Conservation (phyloP, 2,113 vertebrate species). For the Austrofundulus limnaeus region DNA sequence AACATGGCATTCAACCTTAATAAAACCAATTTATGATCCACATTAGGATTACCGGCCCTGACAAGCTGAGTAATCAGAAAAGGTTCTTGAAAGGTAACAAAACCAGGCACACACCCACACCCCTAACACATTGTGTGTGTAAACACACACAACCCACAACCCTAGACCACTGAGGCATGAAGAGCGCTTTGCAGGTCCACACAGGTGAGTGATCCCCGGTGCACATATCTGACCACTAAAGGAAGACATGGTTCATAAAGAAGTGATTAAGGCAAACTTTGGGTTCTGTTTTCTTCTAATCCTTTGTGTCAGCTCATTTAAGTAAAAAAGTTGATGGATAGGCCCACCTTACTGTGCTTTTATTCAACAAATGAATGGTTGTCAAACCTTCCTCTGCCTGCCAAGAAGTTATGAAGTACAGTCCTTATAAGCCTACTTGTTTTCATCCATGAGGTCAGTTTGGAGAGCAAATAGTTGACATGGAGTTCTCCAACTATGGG, state of each 20-base stretch:
- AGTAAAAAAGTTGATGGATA: slow-evolving; percentile 28
- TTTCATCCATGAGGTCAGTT: slow-evolving; percentile 59
- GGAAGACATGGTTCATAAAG: slow-evolving; percentile 37
- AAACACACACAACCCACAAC: too few relatives aligned
- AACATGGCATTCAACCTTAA: too few relatives aligned
- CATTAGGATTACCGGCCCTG: too few relatives aligned
- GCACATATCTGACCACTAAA: too few relatives aligned
- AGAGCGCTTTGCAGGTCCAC: too few relatives aligned
- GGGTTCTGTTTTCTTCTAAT: slow-evolving; percentile 42
- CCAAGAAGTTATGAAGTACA: slow-evolving; percentile 47
- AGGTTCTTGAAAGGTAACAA: too few relatives aligned
- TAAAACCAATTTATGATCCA: too few relatives aligned
- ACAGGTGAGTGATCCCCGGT: too few relatives aligned
- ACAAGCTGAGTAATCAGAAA: too few relatives aligned
- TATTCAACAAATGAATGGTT: slow-evolving; percentile 45
- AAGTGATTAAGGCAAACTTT: slow-evolving; percentile 30
- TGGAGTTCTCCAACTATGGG: slow-evolving; percentile 1
- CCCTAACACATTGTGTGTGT: too few relatives aligned
- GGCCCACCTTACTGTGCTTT: slow-evolving; percentile 37
- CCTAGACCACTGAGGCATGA: too few relatives aligned
- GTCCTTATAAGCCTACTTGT: slow-evolving; percentile 38
- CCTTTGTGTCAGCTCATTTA: slow-evolving; percentile 33
- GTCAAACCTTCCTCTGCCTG: slow-evolving; percentile 24
- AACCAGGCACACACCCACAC: too few relatives aligned
- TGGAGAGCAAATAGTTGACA: slow-evolving; percentile 53